Evolutionary conservation across 2,888 invertebrate species (phyloP).

Genomic region (Griposia aprilina): DNA sequence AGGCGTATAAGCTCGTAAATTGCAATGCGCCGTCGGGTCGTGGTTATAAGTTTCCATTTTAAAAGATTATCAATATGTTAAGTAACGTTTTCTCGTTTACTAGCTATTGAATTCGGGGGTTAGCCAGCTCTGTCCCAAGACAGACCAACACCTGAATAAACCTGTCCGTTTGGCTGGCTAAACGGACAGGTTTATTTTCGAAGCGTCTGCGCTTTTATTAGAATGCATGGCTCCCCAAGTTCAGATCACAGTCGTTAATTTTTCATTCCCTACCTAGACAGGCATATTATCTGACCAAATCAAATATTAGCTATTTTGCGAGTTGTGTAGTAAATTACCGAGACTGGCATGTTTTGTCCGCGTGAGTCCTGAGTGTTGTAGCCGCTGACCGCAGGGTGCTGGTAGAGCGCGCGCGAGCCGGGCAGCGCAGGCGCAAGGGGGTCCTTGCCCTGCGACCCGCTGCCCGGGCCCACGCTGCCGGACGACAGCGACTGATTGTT

Average conservation of each 20-base stretch:
- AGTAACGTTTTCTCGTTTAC: too few species aligned
- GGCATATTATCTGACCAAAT: too few species aligned
- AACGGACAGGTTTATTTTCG: background rate
- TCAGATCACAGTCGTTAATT: background rate
- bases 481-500: slow-evolving; percentile 85
- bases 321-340: slow-evolving; percentile 75
- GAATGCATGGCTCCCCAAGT: background rate
- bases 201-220: too few species aligned
- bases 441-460: slow-evolving; percentile 86
- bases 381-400: slow-evolving; percentile 85
- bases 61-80: too few species aligned
- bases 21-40: too few species aligned
- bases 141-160: too few species aligned
- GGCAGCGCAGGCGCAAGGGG: slow-evolving; percentile 85
- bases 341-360: slow-evolving; percentile 83
- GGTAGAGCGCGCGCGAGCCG: slow-evolving; percentile 84
- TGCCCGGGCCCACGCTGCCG: slow-evolving; percentile 80
- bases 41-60: too few species aligned
- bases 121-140: too few species aligned
- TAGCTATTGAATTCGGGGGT: background rate
- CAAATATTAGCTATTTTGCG: too few species aligned
- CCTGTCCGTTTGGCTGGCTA: background rate
- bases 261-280: background rate
- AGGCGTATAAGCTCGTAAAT: too few species aligned
- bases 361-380: slow-evolving; percentile 87